Base-by-base conservation (phyloP, 1,140 invertebrate genomes). In the Oncopeltus fasciatus region DNA sequence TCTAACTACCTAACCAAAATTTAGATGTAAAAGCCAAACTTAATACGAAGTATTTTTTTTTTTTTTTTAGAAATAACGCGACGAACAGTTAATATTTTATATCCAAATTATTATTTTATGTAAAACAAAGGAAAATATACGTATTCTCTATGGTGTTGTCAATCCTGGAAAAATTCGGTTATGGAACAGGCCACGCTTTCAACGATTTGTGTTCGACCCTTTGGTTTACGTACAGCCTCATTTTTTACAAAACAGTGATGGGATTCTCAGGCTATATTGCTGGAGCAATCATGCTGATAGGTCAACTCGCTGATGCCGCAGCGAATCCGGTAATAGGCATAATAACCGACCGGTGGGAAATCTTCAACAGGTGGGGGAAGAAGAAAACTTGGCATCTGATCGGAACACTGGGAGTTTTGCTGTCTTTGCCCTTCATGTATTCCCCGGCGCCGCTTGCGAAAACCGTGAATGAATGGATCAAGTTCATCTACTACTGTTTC, bases 171-270 rank as follows among this genome's bases (percentile, higher is more conserved):
- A 60, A 75, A 68, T 61, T 79, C 18, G 73, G 73, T 2, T 82
- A 83, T 71, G 81, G 83, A 51, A 76, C 88, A 66, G 90, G 90
- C 0, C 94, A 97, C 76, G 82, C 97, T 28, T 76, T 95, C 27
- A 97, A 97, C 74, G 95, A 98, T 77, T 80, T 97, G 5, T 95
- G 91, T 76, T 90, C 93, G 33, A 90, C 90, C 53, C 89, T 98
- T 81, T 97, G 95, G 95, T 98, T 98, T 72, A 92, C 90, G 0
- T 98, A 98, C 75, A 77, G 95, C 16, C 77, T 98, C 66, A 83
- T 97, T 20, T 98, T 85, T 74, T 87, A 95, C 70, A 87, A 95
- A 71, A 79, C 88, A 69, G 88, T 96, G 1, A 74, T 92, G 29
- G 75, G 80, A 65, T 90, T 96, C 71, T 78, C 79, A 71, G 83